Evolutionary conservation across 1,140 invertebrate species (phyloP), one percentile per base, ranked within the genome.

Genomic region (Marisa cornuarietis): DNA sequence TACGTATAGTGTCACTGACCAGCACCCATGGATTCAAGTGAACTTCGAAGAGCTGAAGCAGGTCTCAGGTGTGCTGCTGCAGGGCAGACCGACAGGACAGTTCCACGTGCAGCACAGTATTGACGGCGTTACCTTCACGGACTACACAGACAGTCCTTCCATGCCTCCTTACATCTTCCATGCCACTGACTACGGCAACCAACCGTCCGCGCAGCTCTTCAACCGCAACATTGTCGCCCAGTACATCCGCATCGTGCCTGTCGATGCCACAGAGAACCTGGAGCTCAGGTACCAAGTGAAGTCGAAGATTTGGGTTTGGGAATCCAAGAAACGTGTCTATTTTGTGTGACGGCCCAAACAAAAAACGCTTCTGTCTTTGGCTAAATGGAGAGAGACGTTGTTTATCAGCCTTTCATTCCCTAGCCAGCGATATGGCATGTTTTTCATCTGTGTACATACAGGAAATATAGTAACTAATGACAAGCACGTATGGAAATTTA

Each of bases 11-110:
- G 31, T 74, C 0, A 79, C 65, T 42, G 85, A 87, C 65, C 79
- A 77, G 11, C 73, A 73, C 18, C 84, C 81, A 18, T 85, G 82
- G 76, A 83, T 86, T 51, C 79, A 90, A 84, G 86, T 91, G 22
- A 86, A 91, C 82, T 86, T 91, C 69, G 61, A 83, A 51, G 88
- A 91, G 71, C 78, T 86, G 7, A 89, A 90, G 78, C 80, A 86
- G 71, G 81, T 91, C 24, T 89, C 90, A 49, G 91, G 90, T 0
- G 82, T 91, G 49, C 69, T 85, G 22, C 83, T 83, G 10, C 84
- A 86, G 71, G 87, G 85, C 16, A 85, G 86, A n/a, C 91, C 87
- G 87, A 86, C 91, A 4, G 87, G 82, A 65, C 61, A 68, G 6
- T 91, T 89, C 76, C 85, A 84, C 16, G 85, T 92, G 4, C 82